phyloP scores from a whole-genome alignment of 2,888 invertebrate genomes.

The Mesoligia furuncula region DNA sequence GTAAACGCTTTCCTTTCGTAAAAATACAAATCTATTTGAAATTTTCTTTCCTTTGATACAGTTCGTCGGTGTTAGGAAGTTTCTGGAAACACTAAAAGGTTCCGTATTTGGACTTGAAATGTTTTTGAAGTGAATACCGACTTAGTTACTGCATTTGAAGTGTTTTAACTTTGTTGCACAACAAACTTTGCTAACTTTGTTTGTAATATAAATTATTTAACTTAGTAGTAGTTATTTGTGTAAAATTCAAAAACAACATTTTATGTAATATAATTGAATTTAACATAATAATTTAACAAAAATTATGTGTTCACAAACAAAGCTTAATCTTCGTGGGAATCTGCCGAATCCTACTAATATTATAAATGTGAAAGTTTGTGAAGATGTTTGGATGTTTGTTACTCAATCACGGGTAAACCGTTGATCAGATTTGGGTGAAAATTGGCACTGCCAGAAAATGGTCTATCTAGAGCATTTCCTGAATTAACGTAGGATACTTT shows the following conservation, averaged over 20 bases:
- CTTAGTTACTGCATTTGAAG: background rate
- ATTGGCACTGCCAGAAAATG: no score
- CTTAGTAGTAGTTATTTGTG: no score
- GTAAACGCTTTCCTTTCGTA: slow-evolving; percentile 52
- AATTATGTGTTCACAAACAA: background rate
- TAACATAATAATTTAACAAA: no score
- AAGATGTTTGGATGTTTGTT: no score
- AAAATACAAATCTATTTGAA: slow-evolving; percentile 65
- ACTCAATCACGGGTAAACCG: no score
- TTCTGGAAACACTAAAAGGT: slow-evolving; percentile 31
- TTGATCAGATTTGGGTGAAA: no score
- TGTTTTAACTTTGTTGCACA: background rate
- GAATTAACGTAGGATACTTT: no score
- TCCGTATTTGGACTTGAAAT: slow-evolving; percentile 35
- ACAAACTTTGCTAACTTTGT: background rate
- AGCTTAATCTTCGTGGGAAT: background rate
- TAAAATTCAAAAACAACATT: background rate
- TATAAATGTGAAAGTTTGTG: no score
- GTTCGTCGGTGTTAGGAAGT: slow-evolving; percentile 25
- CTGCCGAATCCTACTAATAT: no score
- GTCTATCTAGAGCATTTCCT: no score
- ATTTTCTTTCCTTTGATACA: slow-evolving; percentile 56
- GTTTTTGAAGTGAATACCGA: background rate
- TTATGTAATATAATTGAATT: no score
- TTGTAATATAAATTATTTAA: background rate